Base-by-base conservation (phyloP, 2,797 vertebrate genomes). In the Betta splendens region DNA sequence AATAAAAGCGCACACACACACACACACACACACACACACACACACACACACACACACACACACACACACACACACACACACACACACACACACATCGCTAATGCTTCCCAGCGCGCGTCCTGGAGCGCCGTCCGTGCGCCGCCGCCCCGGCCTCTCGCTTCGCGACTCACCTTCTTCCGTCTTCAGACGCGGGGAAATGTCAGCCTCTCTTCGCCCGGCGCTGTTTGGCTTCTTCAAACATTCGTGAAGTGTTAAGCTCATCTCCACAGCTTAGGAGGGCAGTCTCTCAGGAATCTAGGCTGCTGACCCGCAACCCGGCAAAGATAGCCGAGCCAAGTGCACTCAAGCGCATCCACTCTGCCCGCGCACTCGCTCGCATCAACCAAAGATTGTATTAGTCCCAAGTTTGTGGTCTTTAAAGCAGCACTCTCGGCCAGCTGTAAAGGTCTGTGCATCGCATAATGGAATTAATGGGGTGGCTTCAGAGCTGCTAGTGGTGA, bases 171-270 rank as follows among this genome's bases (percentile, higher is more conserved):
- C 83, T 69, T 81, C 72, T 82, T 81, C 72, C 70, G 75, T 88
- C 68, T 79, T 79, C 85, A 83, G 74, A 81, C 77, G 84, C 21
- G 29, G 63, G 79, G 78, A 89, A 91, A 92, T 89, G 88, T 89
- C 88, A 90, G 72, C 61, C 71, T 83, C 69, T 79, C 80, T 75
- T 74, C 69, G 66, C 65, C n/a, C 68, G 60, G 67, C 15, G 16
- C 75, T 74, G 72, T 84, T 86, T 84, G 84, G 75, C 84, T 89
- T 87, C 85, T 83, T 89, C 84, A 89, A 86, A 88, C 85, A 88
- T 88, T 86, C 89, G 82, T 89, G 76, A 85, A 87, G 81, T 87
- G 81, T 84, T 89, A 85, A 86, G 79, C 84, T 84, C 83, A 85
- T 88, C 86, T 77, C 76, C 50, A 26, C 72, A 80, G 71, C 77